Conservation (phyloP, 2,113 vertebrate species). For the Plotosus lineatus region DNA sequence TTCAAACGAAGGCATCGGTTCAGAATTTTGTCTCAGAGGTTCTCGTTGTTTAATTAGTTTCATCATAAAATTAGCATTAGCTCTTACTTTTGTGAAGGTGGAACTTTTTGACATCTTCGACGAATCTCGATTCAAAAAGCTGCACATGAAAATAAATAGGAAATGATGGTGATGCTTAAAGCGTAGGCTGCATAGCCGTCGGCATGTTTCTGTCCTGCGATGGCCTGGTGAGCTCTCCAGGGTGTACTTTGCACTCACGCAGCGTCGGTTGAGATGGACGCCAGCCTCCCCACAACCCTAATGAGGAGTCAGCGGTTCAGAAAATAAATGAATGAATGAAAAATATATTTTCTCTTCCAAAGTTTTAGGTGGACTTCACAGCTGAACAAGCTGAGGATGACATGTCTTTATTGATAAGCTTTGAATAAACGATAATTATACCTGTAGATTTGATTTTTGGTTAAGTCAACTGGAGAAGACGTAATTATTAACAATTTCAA, state of each 20-base stretch:
- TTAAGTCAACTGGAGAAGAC: too few relatives aligned
- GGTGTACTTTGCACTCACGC: too few relatives aligned
- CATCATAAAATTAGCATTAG: constrained; percentile 12
- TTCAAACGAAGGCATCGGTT: neutral
- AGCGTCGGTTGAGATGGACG: too few relatives aligned
- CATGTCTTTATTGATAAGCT: neutral
- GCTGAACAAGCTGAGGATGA: neutral
- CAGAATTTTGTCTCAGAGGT: neutral
- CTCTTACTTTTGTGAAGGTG: neutral
- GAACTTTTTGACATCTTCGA: neutral
- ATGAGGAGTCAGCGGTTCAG: too few relatives aligned
- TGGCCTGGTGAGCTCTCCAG: too few relatives aligned
- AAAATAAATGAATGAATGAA: too few relatives aligned
- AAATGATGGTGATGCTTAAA: constrained; percentile 3
- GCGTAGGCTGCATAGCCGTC: too few relatives aligned
- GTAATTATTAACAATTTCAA: too few relatives aligned
- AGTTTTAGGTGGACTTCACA: neutral
- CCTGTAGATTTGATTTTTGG: too few relatives aligned
- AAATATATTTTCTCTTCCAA: neutral
- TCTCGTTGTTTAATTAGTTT: constrained; percentile 10
- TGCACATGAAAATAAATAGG: constrained; percentile 6
- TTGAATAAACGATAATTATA: too few relatives aligned
- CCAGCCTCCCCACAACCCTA: too few relatives aligned
- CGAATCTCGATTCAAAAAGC: neutral
- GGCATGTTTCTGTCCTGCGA: too few relatives aligned